A percentile compares a stretch with the other conserved stretches of the same genome.
These are phyloP conservation scores for Cheilosia soror DNA, from an alignment of 2,888 invertebrate species.

Conservation along the genomic window DNA sequence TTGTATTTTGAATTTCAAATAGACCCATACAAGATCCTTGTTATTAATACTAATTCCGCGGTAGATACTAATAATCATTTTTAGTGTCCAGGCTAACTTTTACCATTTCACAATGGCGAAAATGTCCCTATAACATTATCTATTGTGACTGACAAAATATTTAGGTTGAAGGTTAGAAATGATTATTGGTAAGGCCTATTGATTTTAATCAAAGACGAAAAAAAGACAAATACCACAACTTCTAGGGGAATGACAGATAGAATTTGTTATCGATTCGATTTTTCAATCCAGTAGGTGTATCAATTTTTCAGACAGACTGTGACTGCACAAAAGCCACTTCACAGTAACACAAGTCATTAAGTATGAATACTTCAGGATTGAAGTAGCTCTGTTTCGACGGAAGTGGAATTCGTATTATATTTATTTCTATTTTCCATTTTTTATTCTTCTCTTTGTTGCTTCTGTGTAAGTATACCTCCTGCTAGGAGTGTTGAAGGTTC, in stretches of 20 bases:
- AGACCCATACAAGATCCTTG: too few species aligned
- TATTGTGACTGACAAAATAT: too few species aligned
- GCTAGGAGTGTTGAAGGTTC: neutral
- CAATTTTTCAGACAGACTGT: conserved; percentile 13
- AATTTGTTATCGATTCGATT: neutral
- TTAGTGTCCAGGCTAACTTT: too few species aligned
- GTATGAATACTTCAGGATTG: conserved; percentile 40
- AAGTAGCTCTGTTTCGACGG: conserved; percentile 4
- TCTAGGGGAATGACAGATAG: neutral
- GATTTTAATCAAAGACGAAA: too few species aligned
- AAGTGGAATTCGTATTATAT: neutral
- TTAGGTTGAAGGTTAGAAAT: too few species aligned
- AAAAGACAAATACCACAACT: too few species aligned
- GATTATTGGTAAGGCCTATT: too few species aligned
- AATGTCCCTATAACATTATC: too few species aligned
- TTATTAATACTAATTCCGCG: too few species aligned
- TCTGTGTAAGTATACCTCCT: neutral
- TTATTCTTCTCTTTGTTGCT: neutral
- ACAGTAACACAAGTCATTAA: conserved; percentile 34
- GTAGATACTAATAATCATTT: too few species aligned
- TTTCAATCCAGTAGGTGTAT: neutral
- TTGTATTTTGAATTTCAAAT: too few species aligned
- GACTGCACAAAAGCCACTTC: conserved; percentile 9
- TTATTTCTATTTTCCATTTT: neutral
- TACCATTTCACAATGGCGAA: too few species aligned